phyloP scores from a whole-genome alignment of 2,888 invertebrate species.

The Polydrusus cervinus region DNA sequence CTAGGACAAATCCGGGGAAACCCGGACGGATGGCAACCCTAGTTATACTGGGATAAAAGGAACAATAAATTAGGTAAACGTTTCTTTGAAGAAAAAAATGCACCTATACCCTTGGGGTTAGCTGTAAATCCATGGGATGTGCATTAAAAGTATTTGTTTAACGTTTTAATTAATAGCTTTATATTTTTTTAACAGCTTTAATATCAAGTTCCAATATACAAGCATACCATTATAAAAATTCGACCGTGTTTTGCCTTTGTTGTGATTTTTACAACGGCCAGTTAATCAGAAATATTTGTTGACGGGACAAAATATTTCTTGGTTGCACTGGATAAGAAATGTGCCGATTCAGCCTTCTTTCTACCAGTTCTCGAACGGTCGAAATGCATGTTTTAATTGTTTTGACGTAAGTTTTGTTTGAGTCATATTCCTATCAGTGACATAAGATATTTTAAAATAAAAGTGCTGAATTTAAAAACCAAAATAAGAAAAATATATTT shows the following conservation, averaged over 20 bases:
- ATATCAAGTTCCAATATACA: conserved; percentile 9
- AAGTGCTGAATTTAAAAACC: not conserved
- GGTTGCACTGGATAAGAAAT: conserved; percentile 37
- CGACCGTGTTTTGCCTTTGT: conserved; percentile 11
- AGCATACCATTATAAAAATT: conserved; percentile 11
- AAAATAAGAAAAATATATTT: no score
- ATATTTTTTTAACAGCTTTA: not conserved
- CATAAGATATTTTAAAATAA: not conserved
- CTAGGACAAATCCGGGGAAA: no score
- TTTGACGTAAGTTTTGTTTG: conserved; percentile 11
- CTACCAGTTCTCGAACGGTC: not conserved
- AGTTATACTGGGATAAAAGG: no score
- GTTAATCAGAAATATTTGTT: conserved; percentile 30
- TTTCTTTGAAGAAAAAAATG: no score
- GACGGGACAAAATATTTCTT: conserved; percentile 38
- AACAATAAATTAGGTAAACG: no score
- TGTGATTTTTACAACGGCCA: conserved; percentile 30
- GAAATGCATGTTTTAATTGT: conserved; percentile 27
- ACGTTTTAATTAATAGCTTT: no score
- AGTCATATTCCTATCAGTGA: conserved; percentile 18
- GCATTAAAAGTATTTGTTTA: no score
- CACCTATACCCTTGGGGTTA: no score
- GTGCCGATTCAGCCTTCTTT: conserved; percentile 29
- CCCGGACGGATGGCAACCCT: no score
- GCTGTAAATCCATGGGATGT: no score